Base-by-base conservation (phyloP, 2,797 vertebrate genomes). In the Epinephelus malabaricus region DNA sequence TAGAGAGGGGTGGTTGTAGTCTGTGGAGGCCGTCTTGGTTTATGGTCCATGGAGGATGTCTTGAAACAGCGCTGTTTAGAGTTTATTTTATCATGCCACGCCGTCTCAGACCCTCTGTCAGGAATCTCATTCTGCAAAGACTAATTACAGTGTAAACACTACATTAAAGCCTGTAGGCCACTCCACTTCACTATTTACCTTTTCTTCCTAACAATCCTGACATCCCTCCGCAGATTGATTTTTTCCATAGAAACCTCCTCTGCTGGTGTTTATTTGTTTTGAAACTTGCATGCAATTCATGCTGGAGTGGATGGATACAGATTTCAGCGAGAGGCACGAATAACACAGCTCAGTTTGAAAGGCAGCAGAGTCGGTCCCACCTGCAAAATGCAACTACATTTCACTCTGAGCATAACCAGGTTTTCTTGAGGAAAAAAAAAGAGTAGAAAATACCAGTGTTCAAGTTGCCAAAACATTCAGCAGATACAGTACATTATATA, bases 71-170 rank as follows among this genome's bases (percentile, higher is more conserved):
- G 60, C 90, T 93, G 95, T 94, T 94, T 93, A 91, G 91, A 94
- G 95, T 96, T 93, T 94, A 95, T 93, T 95, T 93, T 94, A 82
- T 93, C 88, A 91, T 88, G 88, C 92, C 86, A 87, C 78, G 76
- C 81, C 85, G 92, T 93, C 85, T 93, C 91, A 91, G 92, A 94
- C 76, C 86, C 89, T 94, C 94, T 79, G 89, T 93, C 94, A 95
- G 93, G 96, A 95, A 83, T 94, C 93, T 94, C 93, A 93, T 94
- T 93, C 92, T 92, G 93, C 89, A 90, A 88, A 95, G 93, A 94
- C 92, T 95, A 95, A 96, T 95, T 94, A 94, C 86, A 94, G 92
- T 93, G 81, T 95, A 95, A 95, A 94, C 95, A 95, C 72, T 79
- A 86, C 88, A 92, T 93, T 93, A 86, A 92, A 94, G 92, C 88